Base-by-base conservation (phyloP, 1,140 invertebrate species). In the Drosophila chauvacae region DNA sequence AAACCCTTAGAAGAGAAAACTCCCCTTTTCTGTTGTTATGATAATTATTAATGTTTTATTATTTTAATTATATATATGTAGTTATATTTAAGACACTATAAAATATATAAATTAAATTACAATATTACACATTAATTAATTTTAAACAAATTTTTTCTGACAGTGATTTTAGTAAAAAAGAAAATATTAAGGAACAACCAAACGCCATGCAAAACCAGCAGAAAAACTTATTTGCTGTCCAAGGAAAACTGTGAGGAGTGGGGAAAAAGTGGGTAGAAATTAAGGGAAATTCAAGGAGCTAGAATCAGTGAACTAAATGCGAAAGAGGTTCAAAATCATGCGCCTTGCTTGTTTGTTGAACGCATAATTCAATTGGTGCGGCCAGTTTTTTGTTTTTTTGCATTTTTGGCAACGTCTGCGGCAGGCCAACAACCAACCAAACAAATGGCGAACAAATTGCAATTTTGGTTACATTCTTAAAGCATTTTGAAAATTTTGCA, bases 351-450 rank as follows among this genome's bases (percentile, higher is more conserved):
- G 80, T 74, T 78, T 81, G 74, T 60, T 64, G 51, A 65, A 57
- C 64, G 60, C 80, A 82, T 82, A 82, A 82, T 82, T 82, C 75
- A 82, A 82, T 82, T 82, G 69, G 41, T 60, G 68, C 65, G 60
- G 59, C 63, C 68, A 44, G 51, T 72, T 80, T 37, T 9, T 30
- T 7, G 13, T 13, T 61, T 78, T 60, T 30, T 16, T 33, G 30
- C 1, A 14, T 37, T 37, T 26, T 62, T 57, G 71, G 63, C 26
- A 65, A 44, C 47, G 23, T 50, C 60, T 50, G 18, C 11, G 23
- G 44, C 58, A 60, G 58, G 11, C 10, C 42, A 18, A 16, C 3
- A n/a, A 41, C 44, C 26, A 20, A 35, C 14, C 47, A 60, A 33
- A 33, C 30, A 55, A 55, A 23, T 23, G 33, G 14, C 33, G 2